phyloP scores from a whole-genome alignment of 1,140 invertebrate species.

The Drosophila leontia region DNA sequence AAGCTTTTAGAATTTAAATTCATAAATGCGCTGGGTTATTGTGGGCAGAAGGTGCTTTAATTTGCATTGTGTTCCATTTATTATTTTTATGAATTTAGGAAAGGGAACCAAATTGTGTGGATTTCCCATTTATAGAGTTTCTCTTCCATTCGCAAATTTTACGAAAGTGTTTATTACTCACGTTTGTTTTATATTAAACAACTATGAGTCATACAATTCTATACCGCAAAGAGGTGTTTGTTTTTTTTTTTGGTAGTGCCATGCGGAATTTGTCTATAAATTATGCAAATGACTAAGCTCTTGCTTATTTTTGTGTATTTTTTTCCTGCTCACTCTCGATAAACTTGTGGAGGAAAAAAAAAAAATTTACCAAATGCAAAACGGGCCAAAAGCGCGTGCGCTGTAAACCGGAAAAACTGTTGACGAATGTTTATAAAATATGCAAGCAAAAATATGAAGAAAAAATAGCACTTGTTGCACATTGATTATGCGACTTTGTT shows the following conservation, averaged over 20 bases:
- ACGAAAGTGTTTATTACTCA: slow-evolving; percentile 27
- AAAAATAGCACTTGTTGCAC: slow-evolving; percentile 44
- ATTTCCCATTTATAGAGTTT: slow-evolving; percentile 21
- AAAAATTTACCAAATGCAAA: slow-evolving; percentile 19
- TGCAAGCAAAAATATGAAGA: slow-evolving; percentile 30
- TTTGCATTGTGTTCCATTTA: slow-evolving; percentile 39
- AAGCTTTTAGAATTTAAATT: slow-evolving; percentile 49
- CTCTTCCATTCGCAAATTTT: slow-evolving; percentile 37
- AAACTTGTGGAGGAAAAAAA: slow-evolving; percentile 35
- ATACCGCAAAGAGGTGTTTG: neutral
- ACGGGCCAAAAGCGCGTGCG: slow-evolving; percentile 55
- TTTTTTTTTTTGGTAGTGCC: neutral
- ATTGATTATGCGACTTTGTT: slow-evolving; percentile 52
- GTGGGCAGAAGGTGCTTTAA: slow-evolving; percentile 27
- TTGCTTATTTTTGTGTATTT: slow-evolving; percentile 23
- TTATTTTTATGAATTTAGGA: slow-evolving; percentile 35
- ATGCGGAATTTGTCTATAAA: slow-evolving; percentile 56
- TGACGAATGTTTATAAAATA: slow-evolving; percentile 58
- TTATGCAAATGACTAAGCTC: slow-evolving; percentile 46
- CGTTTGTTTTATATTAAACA: slow-evolving; percentile 15
- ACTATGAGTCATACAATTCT: slow-evolving; percentile 28
- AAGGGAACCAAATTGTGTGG: slow-evolving; percentile 29
- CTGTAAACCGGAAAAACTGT: slow-evolving; percentile 57
- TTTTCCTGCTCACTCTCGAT: slow-evolving; percentile 23
- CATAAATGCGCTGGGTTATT: slow-evolving; percentile 16